These are phyloP conservation scores for Drosophila auraria DNA, from an alignment of 1,140 invertebrate genomes.

Conservation along the genomic window DNA sequence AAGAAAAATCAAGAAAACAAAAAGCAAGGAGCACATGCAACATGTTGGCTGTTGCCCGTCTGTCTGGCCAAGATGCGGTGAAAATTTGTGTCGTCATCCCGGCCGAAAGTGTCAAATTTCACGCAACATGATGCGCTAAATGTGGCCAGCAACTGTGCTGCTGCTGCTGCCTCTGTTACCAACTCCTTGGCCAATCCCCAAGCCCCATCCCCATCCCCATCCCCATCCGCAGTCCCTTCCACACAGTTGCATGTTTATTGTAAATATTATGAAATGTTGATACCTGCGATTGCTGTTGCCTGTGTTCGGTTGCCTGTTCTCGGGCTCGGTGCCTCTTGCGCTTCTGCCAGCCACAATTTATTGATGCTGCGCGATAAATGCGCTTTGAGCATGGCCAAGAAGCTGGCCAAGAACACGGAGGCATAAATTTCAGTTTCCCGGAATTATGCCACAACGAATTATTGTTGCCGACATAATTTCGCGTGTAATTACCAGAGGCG, in stretches of 20 bases:
- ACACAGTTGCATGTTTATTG: slow-evolving; percentile 84
- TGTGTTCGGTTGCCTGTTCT: slow-evolving; percentile 43
- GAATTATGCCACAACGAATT: slow-evolving; percentile 80
- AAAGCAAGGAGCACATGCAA: slow-evolving; percentile 47
- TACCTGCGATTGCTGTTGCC: slow-evolving; percentile 63
- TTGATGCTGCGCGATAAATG: slow-evolving; percentile 81
- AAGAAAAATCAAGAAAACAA: slow-evolving; percentile 40
- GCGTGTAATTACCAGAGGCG: slow-evolving; percentile 69
- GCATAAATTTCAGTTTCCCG: slow-evolving; percentile 79
- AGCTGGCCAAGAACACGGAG: slow-evolving; percentile 38
- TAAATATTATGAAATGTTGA: slow-evolving; percentile 85
- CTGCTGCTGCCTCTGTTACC: slow-evolving; percentile 20
- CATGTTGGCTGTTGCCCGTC: slow-evolving; percentile 61
- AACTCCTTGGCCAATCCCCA: slow-evolving; percentile 15
- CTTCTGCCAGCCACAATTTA: slow-evolving; percentile 64
- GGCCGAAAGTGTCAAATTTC: slow-evolving; percentile 80
- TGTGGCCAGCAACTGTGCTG: slow-evolving; percentile 70
- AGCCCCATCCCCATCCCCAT: background rate
- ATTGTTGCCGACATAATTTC: slow-evolving; percentile 76
- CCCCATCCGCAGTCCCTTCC: slow-evolving; percentile 16
- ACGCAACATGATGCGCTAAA: slow-evolving; percentile 83
- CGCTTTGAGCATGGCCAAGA: slow-evolving; percentile 67
- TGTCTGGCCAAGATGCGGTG: slow-evolving; percentile 61
- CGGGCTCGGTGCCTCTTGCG: slow-evolving; percentile 18
- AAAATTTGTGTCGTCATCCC: slow-evolving; percentile 74